phyloP scores from a whole-genome alignment of 2,888 invertebrate genomes.

The Hoplodrina blanda region DNA sequence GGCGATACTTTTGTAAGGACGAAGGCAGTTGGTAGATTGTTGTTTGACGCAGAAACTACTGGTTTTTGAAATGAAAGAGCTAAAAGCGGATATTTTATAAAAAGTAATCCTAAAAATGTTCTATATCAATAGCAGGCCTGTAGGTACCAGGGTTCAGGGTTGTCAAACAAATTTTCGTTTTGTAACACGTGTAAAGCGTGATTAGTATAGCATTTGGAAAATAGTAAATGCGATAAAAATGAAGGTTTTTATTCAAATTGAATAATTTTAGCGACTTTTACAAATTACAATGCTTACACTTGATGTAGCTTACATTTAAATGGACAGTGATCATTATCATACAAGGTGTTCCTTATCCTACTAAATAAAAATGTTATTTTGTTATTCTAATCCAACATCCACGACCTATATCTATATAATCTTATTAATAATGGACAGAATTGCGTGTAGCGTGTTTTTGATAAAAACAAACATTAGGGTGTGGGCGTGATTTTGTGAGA shows the following conservation, averaged over 20 bases:
- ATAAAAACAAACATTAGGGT: constrained; percentile 72
- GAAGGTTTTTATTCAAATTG: constrained; percentile 14
- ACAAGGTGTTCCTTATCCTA: constrained; percentile 81
- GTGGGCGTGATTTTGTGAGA: constrained; percentile 68
- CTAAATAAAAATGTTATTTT: constrained; percentile 75
- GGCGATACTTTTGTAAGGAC: constrained; percentile 47
- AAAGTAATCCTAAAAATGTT: constrained; percentile 5
- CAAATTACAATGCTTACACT: constrained; percentile 61
- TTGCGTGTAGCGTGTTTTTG: constrained; percentile 87
- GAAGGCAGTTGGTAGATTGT: constrained; percentile 52
- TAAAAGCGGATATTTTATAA: background rate
- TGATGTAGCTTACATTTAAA: constrained; percentile 78
- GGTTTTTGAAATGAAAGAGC: background rate
- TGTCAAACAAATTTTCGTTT: constrained; percentile 3
- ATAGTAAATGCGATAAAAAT: constrained; percentile 20
- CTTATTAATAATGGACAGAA: constrained; percentile 89
- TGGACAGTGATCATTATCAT: constrained; percentile 84
- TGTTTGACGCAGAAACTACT: background rate
- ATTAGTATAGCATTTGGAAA: constrained; percentile 26
- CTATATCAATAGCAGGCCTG: too few species aligned
- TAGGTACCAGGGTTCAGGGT: constrained; percentile 1
- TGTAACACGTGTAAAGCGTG: constrained; percentile 28
- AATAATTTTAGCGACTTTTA: constrained; percentile 49
- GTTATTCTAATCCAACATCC: constrained; percentile 76
- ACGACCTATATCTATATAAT: constrained; percentile 73